A percentile compares a stretch with the other conserved stretches of the same genome.
phyloP scores from a whole-genome alignment of 2,113 vertebrate species.

The Propithecus coquereli region DNA sequence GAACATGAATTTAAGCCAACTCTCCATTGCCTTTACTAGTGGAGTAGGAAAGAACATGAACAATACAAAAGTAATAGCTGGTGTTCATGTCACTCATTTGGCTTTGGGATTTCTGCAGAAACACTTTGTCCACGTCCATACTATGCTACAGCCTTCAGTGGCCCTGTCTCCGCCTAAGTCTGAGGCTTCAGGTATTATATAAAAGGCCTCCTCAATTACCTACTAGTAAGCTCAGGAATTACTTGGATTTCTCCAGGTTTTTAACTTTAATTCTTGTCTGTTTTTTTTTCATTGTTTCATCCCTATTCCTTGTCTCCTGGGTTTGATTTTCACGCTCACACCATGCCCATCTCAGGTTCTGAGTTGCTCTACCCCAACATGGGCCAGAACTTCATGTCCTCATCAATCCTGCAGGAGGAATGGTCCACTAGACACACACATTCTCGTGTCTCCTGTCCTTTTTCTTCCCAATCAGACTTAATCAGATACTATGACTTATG shows the following conservation, averaged over 20 bases:
- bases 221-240: not conserved
- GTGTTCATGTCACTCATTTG: not conserved
- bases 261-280: constrained; percentile 17
- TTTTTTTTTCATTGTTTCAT: not conserved
- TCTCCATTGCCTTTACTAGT: not conserved
- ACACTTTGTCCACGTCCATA: not conserved
- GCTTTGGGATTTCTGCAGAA: not conserved
- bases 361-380: not conserved
- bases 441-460: not conserved
- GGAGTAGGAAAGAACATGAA: not conserved
- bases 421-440: not conserved
- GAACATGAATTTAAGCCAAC: not conserved
- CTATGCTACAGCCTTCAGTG: not conserved
- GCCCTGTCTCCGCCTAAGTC: not conserved
- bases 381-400: not conserved
- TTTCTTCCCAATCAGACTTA: not conserved
- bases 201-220: not conserved
- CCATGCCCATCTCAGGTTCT: not conserved
- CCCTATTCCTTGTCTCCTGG: not conserved
- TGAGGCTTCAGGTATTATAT: not conserved
- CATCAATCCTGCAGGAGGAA: not conserved
- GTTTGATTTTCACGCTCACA: not conserved
- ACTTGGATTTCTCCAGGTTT: not conserved
- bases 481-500: not conserved
- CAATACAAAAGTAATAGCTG: not conserved